phyloP scores from a whole-genome alignment of 1,140 invertebrate genomes.

The Drosophila guanche region DNA sequence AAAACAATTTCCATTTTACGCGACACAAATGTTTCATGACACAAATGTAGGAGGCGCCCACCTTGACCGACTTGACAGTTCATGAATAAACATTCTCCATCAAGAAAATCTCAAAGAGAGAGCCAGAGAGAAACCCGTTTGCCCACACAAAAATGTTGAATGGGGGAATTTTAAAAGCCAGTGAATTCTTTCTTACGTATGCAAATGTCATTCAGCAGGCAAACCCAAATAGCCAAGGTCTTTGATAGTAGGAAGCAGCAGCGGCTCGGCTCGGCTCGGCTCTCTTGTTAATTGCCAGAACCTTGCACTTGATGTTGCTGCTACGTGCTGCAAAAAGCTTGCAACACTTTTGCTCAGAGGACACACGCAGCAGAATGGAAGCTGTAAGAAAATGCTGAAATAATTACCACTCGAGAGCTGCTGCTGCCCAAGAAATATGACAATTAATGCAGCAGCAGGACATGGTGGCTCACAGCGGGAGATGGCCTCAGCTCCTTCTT shows the following conservation, averaged over 20 bases:
- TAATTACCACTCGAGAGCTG: slow-evolving; percentile 65
- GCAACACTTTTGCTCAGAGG: too few relatives aligned
- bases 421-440: slow-evolving; percentile 55
- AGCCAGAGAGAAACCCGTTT: not conserved
- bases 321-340: too few relatives aligned
- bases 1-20: too few relatives aligned
- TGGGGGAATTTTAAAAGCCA: not conserved
- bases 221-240: slow-evolving; percentile 29
- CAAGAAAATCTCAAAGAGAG: not conserved
- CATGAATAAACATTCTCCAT: slow-evolving; percentile 25
- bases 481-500: not conserved
- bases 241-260: slow-evolving; percentile 6
- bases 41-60: not conserved
- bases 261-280: slow-evolving; percentile 14
- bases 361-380: slow-evolving; percentile 23
- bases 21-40: too few relatives aligned
- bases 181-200: slow-evolving; percentile 21
- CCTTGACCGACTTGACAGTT: slow-evolving; percentile 25
- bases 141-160: slow-evolving; percentile 20
- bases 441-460: slow-evolving; percentile 47
- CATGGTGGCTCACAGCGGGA: slow-evolving; percentile 19
- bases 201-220: slow-evolving; percentile 52
- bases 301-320: slow-evolving; percentile 60
- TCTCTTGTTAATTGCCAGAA: slow-evolving; percentile 50
- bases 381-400: slow-evolving; percentile 46